Conservation (phyloP, 2,797 vertebrate species). For the Poeciliopsis gracilis region DNA sequence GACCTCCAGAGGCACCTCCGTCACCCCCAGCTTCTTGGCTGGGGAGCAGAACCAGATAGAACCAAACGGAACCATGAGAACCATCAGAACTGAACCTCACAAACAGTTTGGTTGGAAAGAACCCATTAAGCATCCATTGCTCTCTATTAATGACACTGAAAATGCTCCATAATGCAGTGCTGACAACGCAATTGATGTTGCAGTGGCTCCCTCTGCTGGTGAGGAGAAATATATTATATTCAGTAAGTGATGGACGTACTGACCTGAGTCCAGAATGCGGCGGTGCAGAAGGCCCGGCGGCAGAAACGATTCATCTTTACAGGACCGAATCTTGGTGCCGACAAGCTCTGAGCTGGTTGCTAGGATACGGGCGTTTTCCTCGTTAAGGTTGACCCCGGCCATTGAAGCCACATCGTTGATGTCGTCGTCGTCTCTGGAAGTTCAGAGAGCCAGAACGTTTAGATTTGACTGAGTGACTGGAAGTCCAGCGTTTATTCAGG, state of each 20-base stretch:
- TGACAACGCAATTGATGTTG: not conserved
- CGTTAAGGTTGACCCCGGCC: conserved; percentile 85
- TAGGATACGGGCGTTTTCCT: conserved; percentile 85
- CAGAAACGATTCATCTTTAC: conserved; percentile 86
- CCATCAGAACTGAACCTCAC: not conserved
- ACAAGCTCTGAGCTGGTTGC: conserved; percentile 84
- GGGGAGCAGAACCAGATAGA: conserved; percentile 5
- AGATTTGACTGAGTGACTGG: not conserved
- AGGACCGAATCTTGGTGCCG: conserved; percentile 83
- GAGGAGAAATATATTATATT: not conserved
- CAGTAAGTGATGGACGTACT: not conserved
- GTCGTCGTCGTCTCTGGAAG: conserved; percentile 84
- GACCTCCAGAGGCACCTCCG: conserved; percentile 82
- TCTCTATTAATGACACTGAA: not conserved
- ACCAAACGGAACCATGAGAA: too few species aligned
- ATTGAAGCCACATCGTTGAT: conserved; percentile 87
- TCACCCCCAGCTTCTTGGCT: conserved; percentile 84
- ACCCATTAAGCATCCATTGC: not conserved
- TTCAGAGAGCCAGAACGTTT: not conserved
- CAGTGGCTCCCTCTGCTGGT: not conserved
- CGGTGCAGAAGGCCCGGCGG: conserved; percentile 80
- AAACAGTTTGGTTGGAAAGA: not conserved
- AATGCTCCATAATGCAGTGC: not conserved
- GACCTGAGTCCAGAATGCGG: conserved; percentile 83
- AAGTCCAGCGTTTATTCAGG: too few species aligned